phyloP scores from a whole-genome alignment of 2,797 vertebrate species.

The Sebastes hopkinsi region DNA sequence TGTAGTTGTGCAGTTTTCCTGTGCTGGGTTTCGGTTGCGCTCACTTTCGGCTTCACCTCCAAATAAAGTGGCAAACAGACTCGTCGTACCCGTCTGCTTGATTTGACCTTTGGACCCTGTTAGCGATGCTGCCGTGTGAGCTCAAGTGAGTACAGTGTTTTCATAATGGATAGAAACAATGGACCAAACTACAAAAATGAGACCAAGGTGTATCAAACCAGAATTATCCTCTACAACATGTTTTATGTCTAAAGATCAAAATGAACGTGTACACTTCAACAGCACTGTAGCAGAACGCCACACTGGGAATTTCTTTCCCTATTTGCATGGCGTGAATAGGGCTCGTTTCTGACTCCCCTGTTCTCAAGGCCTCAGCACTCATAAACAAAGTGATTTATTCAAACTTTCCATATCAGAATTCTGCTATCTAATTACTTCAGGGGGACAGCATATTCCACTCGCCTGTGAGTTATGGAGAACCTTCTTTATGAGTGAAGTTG shows the following conservation, averaged over 20 bases:
- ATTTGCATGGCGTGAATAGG: conserved; percentile 34
- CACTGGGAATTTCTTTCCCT: conserved; percentile 11
- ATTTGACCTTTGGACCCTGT: not conserved
- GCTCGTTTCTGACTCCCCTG: conserved; percentile 51
- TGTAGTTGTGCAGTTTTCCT: not conserved
- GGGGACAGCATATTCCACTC: conserved; percentile 83
- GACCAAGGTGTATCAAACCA: not conserved
- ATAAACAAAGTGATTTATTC: conserved; percentile 89
- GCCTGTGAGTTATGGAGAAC: conserved; percentile 85
- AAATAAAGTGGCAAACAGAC: not conserved
- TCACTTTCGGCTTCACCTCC: not conserved
- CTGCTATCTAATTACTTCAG: conserved; percentile 87
- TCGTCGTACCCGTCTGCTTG: not conserved
- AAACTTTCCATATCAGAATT: conserved; percentile 85
- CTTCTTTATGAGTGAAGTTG: conserved; percentile 88
- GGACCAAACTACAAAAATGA: not conserved
- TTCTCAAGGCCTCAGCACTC: conserved; percentile 81
- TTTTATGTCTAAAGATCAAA: conserved; percentile 21
- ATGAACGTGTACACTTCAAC: conserved; percentile 14
- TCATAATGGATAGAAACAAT: not conserved
- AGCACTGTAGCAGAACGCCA: conserved; percentile 13
- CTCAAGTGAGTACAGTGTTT: not conserved
- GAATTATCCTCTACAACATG: not conserved
- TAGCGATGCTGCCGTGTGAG: not conserved
- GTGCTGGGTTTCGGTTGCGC: not conserved